Base-by-base conservation (phyloP, 2,113 vertebrate genomes). In the Ciconia maguari region DNA sequence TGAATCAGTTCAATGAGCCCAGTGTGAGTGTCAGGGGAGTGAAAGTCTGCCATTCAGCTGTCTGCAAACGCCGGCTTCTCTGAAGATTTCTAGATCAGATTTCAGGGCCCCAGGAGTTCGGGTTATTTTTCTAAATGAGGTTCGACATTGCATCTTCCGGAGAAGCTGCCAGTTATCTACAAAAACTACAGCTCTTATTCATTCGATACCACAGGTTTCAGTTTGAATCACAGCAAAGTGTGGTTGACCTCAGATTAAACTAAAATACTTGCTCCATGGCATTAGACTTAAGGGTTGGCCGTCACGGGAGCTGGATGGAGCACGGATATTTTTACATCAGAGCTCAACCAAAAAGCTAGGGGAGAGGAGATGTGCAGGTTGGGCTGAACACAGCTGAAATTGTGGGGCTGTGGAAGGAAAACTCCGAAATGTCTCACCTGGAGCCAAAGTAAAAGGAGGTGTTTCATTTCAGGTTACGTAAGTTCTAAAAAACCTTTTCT, bases 221-320 rank as follows among this genome's bases (percentile, higher is more conserved):
- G 19, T 94, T 32, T 96, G 92, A 97, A 97, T 94, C 94, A 94
- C 76, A 87, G 75, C 46, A 55, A 94, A 78, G 60, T 92, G 93
- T 93, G 92, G 92, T 92, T 97, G 94, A 97, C 96, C 96, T 97
- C 96, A 97, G 91, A 97, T 94, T 89, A 96, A 90, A 94, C 54
- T 96, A 36, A 84, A 94, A 51, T 44, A 68, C 54, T 82, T 77
- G 66, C 49, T 90, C 66, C 91, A 81, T 81, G 77, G 70, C 76
- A 79, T 85, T 83, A 78, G 34, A 76, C 26, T 44, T 70, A 64
- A 87, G 54, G 14, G 32, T 13, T 95, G 68, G 77, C 54, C 44
- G 84, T 52, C 30, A 61, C 1, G 9, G 76, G 64, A 96, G 46
- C 34, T 86, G 75, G 79, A 81, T 2, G 11, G 54, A 68, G 46